phyloP scores from a whole-genome alignment of 2,888 invertebrate genomes.

The Caenorhabditis japonica region DNA sequence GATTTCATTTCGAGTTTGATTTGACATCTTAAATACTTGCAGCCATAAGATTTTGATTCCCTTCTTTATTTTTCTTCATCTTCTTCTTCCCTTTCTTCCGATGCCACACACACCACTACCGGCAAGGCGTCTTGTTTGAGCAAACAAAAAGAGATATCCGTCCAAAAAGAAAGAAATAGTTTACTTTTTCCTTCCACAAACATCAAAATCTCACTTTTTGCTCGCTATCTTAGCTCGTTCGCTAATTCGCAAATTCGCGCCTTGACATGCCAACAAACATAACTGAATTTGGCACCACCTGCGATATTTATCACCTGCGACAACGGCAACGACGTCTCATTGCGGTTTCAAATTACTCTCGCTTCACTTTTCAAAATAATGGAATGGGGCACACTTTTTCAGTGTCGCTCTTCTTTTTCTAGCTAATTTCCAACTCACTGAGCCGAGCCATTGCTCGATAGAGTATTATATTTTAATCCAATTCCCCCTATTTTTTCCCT shows the following conservation, averaged over 20 bases:
- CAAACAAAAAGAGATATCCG: constrained; percentile 44
- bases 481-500: constrained; percentile 26
- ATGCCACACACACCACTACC: constrained; percentile 6
- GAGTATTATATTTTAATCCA: constrained; percentile 7
- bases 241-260: neutral
- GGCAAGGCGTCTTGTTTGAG: constrained; percentile 35
- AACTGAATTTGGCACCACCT: neutral
- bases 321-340: too few relatives aligned
- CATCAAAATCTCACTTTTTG: constrained; percentile 24
- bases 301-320: too few relatives aligned
- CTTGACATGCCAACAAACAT: constrained; percentile 14
- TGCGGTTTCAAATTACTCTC: too few relatives aligned
- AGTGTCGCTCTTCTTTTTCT: neutral
- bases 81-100: too few relatives aligned
- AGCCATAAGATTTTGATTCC: neutral
- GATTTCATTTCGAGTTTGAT: constrained; percentile 8
- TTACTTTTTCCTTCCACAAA: constrained; percentile 36
- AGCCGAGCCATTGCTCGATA: too few relatives aligned
- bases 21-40: too few relatives aligned
- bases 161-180: constrained; percentile 18
- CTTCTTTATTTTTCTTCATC: neutral
- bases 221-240: too few relatives aligned
- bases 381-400: neutral
- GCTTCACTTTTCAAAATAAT: too few relatives aligned
- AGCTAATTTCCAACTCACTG: too few relatives aligned